These are phyloP conservation scores for Catocala sponsa DNA, from an alignment of 2,888 invertebrate genomes.

Conservation along the genomic window DNA sequence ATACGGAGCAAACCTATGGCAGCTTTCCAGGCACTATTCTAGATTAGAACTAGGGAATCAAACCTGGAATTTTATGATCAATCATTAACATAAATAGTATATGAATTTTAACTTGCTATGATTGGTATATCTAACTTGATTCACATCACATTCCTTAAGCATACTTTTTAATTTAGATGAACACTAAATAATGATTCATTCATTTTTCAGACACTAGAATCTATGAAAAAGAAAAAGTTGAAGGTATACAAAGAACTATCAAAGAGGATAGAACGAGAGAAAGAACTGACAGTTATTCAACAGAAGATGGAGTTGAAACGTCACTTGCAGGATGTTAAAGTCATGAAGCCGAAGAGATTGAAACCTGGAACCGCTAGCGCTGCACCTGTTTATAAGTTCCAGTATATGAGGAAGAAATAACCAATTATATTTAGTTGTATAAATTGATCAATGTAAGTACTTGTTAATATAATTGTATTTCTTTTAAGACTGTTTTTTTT, in stretches of 20 bases:
- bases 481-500: background rate
- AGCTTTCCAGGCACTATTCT: too few relatives aligned
- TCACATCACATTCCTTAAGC: too few relatives aligned
- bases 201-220: constrained; percentile 71
- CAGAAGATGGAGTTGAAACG: constrained; percentile 93
- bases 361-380: constrained; percentile 89
- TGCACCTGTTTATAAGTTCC: constrained; percentile 94
- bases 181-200: background rate
- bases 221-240: constrained; percentile 88
- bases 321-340: constrained; percentile 89
- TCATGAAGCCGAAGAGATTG: constrained; percentile 90
- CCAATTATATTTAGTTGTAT: constrained; percentile 18
- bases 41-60: too few relatives aligned
- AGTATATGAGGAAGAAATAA: constrained; percentile 94
- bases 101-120: too few relatives aligned
- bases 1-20: too few relatives aligned
- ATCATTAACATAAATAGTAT: too few relatives aligned
- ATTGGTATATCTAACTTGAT: too few relatives aligned
- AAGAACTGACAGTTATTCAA: constrained; percentile 92
- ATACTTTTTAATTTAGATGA: too few relatives aligned
- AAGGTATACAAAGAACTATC: constrained; percentile 92
- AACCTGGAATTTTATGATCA: too few relatives aligned
- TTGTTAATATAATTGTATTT: background rate
- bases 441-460: background rate
- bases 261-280: constrained; percentile 93